Evolutionary conservation across 2,113 vertebrate species (phyloP).

Genomic region (Dipodomys merriami): DNA sequence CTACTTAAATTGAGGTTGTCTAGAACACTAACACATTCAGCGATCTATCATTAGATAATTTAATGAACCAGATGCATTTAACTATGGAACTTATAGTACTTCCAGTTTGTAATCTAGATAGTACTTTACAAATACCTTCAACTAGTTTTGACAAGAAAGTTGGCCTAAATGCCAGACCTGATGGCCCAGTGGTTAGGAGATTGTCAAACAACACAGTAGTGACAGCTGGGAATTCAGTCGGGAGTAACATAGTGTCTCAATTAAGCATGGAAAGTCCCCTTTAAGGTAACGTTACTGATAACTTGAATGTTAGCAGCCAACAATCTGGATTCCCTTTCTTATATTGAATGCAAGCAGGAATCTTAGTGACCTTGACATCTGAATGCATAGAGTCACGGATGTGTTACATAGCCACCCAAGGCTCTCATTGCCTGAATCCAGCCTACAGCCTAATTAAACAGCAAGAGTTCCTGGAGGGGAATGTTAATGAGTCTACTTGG

Average conservation of each 20-base stretch:
- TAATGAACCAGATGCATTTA: constrained; percentile 66
- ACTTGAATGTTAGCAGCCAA: constrained; percentile 32
- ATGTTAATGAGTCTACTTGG: constrained; percentile 82
- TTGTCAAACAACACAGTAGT: constrained; percentile 13
- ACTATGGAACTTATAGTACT: constrained; percentile 45
- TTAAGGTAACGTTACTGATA: constrained; percentile 60
- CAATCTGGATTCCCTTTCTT: background rate
- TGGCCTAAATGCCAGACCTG: background rate
- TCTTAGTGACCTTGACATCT: constrained; percentile 79
- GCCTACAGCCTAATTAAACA: constrained; percentile 71
- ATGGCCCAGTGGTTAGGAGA: constrained; percentile 55
- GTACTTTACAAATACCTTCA: constrained; percentile 47
- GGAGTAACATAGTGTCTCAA: constrained; percentile 49
- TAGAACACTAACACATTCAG: constrained; percentile 41
- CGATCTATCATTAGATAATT: constrained; percentile 53
- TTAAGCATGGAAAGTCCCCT: constrained; percentile 52
- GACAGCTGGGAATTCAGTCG: constrained; percentile 59
- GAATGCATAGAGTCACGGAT: constrained; percentile 71
- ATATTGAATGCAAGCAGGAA: constrained; percentile 28
- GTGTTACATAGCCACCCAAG: constrained; percentile 75
- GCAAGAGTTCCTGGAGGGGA: constrained; percentile 66
- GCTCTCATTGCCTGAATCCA: constrained; percentile 71
- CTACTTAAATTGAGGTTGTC: constrained; percentile 34
- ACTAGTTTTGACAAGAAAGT: constrained; percentile 66
- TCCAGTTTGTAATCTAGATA: constrained; percentile 35